Conservation (phyloP, 1,140 invertebrate species). For the Sycophila sp. region DNA sequence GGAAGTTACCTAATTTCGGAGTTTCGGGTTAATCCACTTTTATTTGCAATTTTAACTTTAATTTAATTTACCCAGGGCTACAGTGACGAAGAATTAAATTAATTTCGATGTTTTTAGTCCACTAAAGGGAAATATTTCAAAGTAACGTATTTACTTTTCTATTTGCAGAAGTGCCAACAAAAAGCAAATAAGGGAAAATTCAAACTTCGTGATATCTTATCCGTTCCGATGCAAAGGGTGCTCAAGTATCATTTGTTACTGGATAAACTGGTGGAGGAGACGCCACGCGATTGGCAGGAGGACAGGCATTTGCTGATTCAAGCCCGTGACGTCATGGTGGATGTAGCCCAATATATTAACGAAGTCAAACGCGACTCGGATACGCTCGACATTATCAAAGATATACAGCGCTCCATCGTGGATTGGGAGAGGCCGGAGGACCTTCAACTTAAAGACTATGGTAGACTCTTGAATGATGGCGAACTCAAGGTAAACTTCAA, state of each 20-base stretch:
- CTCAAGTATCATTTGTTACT: slow-evolving; percentile 96
- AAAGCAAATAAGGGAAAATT: slow-evolving; percentile 95
- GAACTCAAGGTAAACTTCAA: slow-evolving; percentile 78
- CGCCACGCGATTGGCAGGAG: slow-evolving; percentile 81
- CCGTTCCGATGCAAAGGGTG: slow-evolving; percentile 97
- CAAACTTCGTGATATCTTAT: slow-evolving; percentile 91
- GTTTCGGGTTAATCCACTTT: too few relatives aligned
- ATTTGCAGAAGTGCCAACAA: slow-evolving; percentile 85
- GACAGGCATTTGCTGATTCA: slow-evolving; percentile 84
- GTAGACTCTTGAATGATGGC: slow-evolving; percentile 89
- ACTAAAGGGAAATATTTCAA: too few relatives aligned
- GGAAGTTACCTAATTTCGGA: too few relatives aligned
- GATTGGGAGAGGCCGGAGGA: slow-evolving; percentile 84
- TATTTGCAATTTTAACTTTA: slow-evolving; percentile 1
- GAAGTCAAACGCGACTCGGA: slow-evolving; percentile 98
- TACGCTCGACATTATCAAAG: slow-evolving; percentile 88
- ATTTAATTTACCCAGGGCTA: too few relatives aligned
- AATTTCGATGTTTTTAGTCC: slow-evolving; percentile 17
- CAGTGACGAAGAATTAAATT: neutral
- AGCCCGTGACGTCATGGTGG: slow-evolving; percentile 96
- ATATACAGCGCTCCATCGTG: slow-evolving; percentile 86
- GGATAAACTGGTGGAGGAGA: slow-evolving; percentile 92
- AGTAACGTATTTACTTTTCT: slow-evolving; percentile 10
- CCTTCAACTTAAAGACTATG: slow-evolving; percentile 86
- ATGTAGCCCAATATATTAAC: slow-evolving; percentile 97